Percentiles rank a stretch among this genome's conserved stretches.
Evolutionary conservation across 2,113 vertebrate species (phyloP).

Genomic region (Grus americana): DNA sequence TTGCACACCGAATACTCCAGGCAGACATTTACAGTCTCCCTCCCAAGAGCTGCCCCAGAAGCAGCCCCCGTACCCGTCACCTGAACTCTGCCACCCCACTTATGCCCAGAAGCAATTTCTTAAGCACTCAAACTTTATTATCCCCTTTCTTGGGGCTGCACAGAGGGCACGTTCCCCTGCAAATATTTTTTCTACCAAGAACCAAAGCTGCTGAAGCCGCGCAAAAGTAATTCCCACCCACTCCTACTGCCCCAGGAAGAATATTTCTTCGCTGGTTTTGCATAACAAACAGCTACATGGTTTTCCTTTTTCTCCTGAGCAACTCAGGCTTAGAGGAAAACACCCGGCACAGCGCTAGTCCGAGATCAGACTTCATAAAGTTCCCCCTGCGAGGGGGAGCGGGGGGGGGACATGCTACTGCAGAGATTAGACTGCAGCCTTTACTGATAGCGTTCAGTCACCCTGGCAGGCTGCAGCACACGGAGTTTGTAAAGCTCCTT

Average conservation of each 20-base stretch:
- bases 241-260: conserved; percentile 47
- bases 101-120: conserved; percentile 2
- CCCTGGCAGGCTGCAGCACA: conserved; percentile 45
- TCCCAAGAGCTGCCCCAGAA: not conserved
- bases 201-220: not conserved
- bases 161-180: not conserved
- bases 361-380: not conserved
- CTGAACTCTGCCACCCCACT: not conserved
- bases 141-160: not conserved
- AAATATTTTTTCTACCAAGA: not conserved
- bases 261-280: conserved; percentile 3
- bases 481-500: conserved; percentile 52
- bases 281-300: conserved; percentile 32
- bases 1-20: not conserved
- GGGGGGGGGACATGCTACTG: not conserved
- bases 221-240: conserved; percentile 31
- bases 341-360: not conserved
- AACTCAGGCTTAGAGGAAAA: not conserved
- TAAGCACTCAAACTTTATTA: not conserved
- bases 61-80: not conserved
- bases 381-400: not conserved
- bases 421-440: conserved; percentile 20
- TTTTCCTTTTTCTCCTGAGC: not conserved
- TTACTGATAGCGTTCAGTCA: conserved; percentile 30
- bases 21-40: not conserved